phyloP scores from a whole-genome alignment of 2,888 invertebrate species.

The Monochamus alternatus region DNA sequence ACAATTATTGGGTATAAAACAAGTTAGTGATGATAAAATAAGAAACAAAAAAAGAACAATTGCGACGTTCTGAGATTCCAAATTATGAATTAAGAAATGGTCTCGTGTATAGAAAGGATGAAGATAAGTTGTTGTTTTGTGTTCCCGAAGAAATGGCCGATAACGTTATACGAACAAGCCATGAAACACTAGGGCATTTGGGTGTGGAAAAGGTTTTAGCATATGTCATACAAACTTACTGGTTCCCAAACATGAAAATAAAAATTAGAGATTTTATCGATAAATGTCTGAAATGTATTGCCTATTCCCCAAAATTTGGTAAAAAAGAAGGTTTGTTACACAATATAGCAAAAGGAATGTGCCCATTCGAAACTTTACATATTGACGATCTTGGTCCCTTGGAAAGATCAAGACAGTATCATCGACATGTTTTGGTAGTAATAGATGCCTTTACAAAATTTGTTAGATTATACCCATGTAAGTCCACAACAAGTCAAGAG shows the following conservation, averaged over 20 bases:
- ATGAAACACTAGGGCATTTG: constrained; percentile 32
- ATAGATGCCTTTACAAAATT: constrained; percentile 61
- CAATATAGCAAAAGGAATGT: constrained; percentile 54
- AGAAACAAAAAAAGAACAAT: neutral
- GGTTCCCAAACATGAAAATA: constrained; percentile 26
- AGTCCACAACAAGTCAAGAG: constrained; percentile 47
- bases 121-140: constrained; percentile 14
- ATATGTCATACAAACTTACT: constrained; percentile 15
- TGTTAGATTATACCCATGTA: constrained; percentile 53
- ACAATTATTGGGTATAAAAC: neutral
- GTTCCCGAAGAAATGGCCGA: constrained; percentile 27
- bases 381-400: constrained; percentile 59
- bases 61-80: neutral
- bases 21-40: neutral
- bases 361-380: constrained; percentile 56
- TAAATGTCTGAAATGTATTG: constrained; percentile 44
- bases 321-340: constrained; percentile 57
- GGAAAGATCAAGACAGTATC: constrained; percentile 39
- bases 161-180: constrained; percentile 18
- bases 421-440: constrained; percentile 56
- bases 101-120: neutral
- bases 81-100: neutral
- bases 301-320: constrained; percentile 43
- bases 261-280: constrained; percentile 36
- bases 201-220: constrained; percentile 23